phyloP scores from a whole-genome alignment of 1,140 invertebrate genomes.

The Zaprionus africanus region DNA sequence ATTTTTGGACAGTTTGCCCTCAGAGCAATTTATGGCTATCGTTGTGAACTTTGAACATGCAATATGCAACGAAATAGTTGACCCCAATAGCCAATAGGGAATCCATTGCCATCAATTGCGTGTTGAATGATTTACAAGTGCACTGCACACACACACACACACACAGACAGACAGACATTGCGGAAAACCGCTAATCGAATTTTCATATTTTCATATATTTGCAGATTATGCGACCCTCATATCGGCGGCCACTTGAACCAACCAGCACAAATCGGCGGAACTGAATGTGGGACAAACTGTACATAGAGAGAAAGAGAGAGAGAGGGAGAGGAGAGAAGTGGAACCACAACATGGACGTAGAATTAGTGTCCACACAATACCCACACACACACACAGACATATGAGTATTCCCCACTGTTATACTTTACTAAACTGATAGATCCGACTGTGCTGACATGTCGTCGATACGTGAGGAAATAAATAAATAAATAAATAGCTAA shows the following conservation, averaged over 20 bases:
- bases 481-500: slow-evolving; percentile 72
- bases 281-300: slow-evolving; percentile 67
- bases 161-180: background rate
- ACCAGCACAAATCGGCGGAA: slow-evolving; percentile 56
- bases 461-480: slow-evolving; percentile 36
- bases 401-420: slow-evolving; percentile 7
- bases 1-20: background rate
- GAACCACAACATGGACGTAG: slow-evolving; percentile 48
- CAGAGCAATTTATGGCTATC: background rate
- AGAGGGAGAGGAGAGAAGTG: background rate
- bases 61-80: background rate
- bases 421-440: slow-evolving; percentile 18
- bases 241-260: slow-evolving; percentile 61
- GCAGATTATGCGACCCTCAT: slow-evolving; percentile 75
- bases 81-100: slow-evolving; percentile 11
- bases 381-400: slow-evolving; percentile 15
- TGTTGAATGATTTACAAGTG: slow-evolving; percentile 7
- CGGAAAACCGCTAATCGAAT: slow-evolving; percentile 71
- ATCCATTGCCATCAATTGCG: slow-evolving; percentile 5
- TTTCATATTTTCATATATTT: slow-evolving; percentile 72
- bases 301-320: slow-evolving; percentile 38
- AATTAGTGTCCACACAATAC: slow-evolving; percentile 22
- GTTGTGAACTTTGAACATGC: slow-evolving; percentile 4
- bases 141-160: slow-evolving; percentile 9
- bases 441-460: slow-evolving; percentile 43